Evolutionary conservation across 1,140 invertebrate genomes (phyloP).

Genomic region (Drosophila repleta): DNA sequence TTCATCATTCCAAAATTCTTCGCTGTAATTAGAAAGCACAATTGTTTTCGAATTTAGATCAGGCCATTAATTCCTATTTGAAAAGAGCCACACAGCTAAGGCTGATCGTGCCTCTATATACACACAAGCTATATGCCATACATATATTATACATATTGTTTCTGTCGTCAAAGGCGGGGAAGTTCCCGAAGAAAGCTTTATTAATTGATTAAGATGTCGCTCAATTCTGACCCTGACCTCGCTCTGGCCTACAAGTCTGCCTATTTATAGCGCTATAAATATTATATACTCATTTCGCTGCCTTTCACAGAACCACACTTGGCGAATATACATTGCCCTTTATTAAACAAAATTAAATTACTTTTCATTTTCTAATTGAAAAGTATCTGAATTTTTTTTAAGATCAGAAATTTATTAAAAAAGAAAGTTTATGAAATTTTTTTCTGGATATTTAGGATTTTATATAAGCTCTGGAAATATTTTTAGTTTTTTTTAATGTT

Average conservation of each 20-base stretch:
- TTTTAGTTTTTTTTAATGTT: no score
- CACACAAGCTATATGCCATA: not conserved
- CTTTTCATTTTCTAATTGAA: no score
- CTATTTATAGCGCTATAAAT: not conserved
- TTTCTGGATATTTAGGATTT: no score
- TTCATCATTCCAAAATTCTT: conserved; percentile 62
- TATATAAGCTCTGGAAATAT: no score
- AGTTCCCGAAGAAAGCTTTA: not conserved
- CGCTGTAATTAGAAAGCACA: conserved; percentile 42
- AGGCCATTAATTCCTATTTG: conserved; percentile 22
- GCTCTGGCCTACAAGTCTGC: not conserved
- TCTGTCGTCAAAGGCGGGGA: not conserved
- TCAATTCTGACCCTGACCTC: conserved; percentile 14
- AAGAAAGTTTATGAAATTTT: no score
- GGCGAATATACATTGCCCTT: no score
- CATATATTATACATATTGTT: not conserved
- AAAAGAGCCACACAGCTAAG: conserved; percentile 36
- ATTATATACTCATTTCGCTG: not conserved
- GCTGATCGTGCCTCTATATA: conserved; percentile 20
- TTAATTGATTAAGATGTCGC: conserved; percentile 50
- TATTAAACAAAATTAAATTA: no score
- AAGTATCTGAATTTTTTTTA: no score
- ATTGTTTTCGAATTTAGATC: conserved; percentile 50
- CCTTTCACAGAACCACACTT: no score
- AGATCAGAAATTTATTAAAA: no score